These are phyloP conservation scores for Aphidius colemani DNA, from an alignment of 2,888 invertebrate genomes.

Conservation along the genomic window DNA sequence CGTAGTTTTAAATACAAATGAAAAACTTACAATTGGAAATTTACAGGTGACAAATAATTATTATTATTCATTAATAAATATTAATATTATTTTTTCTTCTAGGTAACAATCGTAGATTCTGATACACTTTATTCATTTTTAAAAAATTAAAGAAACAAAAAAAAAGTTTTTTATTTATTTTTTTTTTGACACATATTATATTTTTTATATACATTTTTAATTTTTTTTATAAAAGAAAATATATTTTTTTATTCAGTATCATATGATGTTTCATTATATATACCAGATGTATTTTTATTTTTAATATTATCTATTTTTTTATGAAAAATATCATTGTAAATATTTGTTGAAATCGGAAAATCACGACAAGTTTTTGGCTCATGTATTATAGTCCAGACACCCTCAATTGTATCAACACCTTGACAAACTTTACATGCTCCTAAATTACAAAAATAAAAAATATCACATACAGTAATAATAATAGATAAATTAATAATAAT, in stretches of 20 bases:
- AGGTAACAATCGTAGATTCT: constrained; percentile 42
- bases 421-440: constrained; percentile 49
- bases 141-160: constrained; percentile 2
- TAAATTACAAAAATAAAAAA: constrained; percentile 25
- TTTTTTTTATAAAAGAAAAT: constrained; percentile 3
- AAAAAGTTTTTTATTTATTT: not conserved
- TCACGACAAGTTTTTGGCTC: constrained; percentile 45
- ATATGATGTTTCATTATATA: not conserved
- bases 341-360: constrained; percentile 43
- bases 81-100: constrained; percentile 17
- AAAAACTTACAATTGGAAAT: constrained; percentile 42
- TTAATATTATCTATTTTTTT: constrained; percentile 22
- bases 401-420: constrained; percentile 48
- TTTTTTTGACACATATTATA: not conserved
- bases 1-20: constrained; percentile 36
- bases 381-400: constrained; percentile 45
- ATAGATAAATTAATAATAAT: too few species aligned
- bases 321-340: constrained; percentile 47
- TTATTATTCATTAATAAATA: not conserved
- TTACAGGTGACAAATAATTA: constrained; percentile 41
- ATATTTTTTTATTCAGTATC: constrained; percentile 9
- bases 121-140: constrained; percentile 39
- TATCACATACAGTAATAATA: not conserved
- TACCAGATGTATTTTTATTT: not conserved
- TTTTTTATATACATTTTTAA: not conserved